Conservation (phyloP, 30 jellyfish, hydroid and myxozoan genomes). For the Hydractinia symbiolongicarpus region DNA sequence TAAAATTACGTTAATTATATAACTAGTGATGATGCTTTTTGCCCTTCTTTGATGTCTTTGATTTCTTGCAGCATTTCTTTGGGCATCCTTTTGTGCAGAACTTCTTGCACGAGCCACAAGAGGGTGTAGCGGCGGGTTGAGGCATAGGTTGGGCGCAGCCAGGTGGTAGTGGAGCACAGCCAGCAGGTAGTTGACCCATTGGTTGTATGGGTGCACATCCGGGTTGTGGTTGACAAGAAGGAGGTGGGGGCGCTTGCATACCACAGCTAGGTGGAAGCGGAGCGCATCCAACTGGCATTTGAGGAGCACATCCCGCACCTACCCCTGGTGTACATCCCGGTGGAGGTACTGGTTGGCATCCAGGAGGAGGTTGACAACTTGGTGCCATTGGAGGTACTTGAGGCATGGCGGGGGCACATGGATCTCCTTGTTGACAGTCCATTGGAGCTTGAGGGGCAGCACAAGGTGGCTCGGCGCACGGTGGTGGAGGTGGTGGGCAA, state of each 20-base stretch:
- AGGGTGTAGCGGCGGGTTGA: constrained; percentile 32
- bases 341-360: constrained; percentile 21
- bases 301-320: constrained; percentile 25
- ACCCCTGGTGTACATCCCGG: constrained; percentile 8
- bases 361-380: constrained; percentile 13
- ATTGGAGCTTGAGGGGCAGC: constrained; percentile 12
- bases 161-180: constrained; percentile 27
- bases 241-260: constrained; percentile 33
- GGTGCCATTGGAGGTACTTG: constrained; percentile 7
- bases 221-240: constrained; percentile 19
- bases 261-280: constrained; percentile 19
- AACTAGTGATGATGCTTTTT: constrained; percentile 20
- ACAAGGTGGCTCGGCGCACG: constrained; percentile 21
- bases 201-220: constrained; percentile 17
- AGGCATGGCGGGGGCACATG: constrained; percentile 20
- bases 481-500: background rate
- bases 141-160: constrained; percentile 31
- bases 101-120: constrained; percentile 48
- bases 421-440: constrained; percentile 14
- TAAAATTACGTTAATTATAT: background rate
- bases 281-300: constrained; percentile 23
- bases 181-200: constrained; percentile 2
- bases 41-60: constrained; percentile 27
- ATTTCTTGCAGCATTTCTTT: constrained; percentile 45
- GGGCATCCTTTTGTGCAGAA: constrained; percentile 49